Evolutionary conservation across 2,113 vertebrate genomes (phyloP), one percentile per base, ranked within the genome.

Genomic region (Rhinoderma darwinii): DNA sequence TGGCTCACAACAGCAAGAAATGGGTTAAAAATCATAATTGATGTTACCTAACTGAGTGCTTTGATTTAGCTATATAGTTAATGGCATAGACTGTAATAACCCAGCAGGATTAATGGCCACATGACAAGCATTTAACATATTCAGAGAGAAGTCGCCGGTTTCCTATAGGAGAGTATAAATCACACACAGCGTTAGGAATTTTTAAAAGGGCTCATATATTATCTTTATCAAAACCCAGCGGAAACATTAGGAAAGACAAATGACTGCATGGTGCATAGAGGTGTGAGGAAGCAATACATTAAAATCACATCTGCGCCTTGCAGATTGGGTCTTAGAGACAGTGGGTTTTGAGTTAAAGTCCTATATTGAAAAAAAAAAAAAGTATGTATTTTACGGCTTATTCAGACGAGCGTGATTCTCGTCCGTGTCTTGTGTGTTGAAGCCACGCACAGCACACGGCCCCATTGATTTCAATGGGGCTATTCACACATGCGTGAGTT

Each of bases 181-280:
- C 54, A 32, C 56, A 54, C 5, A 44, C 37, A 56, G 72, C 27
- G 61, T 61, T 61, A 76, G 83, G 25, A 59, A 76, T 75, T 39
- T 68, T 61, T 84, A 74, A 61, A 75, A 59, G 35, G 35, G 35
- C 56, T 85, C 43, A 78, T 85, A 77, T 77, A 61, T 66, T 61
- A 76, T 85, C 41, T 85, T 37, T 32, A 6, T 44, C 84, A 75
- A 77, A 63, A 63, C 73, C 84, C 32, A 25, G 15, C 43, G 30
- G 56, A 32, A 47, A 85, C 56, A 77, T 85, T 66, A 85, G 61
- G 32, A 85, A 85, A 35, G 83, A 84, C 50, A 61, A 63, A 84
- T 61, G 32, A 27, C 72, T 47, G 82, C 44, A 15, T 18, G 82
- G 27, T 51, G 61, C 51, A 2, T 30, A 20, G 32, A 41, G 70